A percentile compares a stretch with the other conserved stretches of the same genome.
Evolutionary conservation across 2,113 vertebrate species (phyloP).

Genomic region (Phycodurus eques): DNA sequence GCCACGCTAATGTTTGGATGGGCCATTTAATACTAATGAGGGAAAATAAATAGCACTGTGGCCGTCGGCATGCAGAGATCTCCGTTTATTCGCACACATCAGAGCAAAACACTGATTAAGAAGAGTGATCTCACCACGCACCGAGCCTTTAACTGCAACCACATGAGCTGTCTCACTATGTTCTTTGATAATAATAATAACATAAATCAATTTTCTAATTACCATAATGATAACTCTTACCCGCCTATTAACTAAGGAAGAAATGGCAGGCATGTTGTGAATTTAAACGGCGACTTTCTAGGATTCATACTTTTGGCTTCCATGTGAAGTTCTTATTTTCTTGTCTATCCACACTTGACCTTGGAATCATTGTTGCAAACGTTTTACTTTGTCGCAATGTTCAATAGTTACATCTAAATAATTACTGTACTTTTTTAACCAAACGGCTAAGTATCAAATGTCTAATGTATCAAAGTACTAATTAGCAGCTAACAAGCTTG

Average conservation of each 20-base stretch:
- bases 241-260: background rate
- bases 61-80: constrained; percentile 46
- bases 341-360: too few species aligned
- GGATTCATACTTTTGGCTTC: background rate
- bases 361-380: too few species aligned
- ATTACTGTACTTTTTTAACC: too few species aligned
- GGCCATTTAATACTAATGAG: constrained; percentile 69
- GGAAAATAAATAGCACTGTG: constrained; percentile 60
- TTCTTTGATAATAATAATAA: background rate
- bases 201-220: background rate
- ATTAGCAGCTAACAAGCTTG: too few species aligned
- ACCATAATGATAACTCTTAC: background rate
- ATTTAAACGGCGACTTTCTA: background rate
- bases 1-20: constrained; percentile 60
- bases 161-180: background rate
- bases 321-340: background rate
- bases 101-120: constrained; percentile 1
- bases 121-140: background rate
- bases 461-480: too few species aligned
- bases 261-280: background rate
- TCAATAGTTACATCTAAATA: too few species aligned
- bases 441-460: too few species aligned
- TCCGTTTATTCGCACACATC: constrained; percentile 2
- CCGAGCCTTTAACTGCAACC: background rate
- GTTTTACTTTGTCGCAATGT: too few species aligned